Evolutionary conservation across 2,797 vertebrate species (phyloP).

Genomic region (Glossophaga mutica): DNA sequence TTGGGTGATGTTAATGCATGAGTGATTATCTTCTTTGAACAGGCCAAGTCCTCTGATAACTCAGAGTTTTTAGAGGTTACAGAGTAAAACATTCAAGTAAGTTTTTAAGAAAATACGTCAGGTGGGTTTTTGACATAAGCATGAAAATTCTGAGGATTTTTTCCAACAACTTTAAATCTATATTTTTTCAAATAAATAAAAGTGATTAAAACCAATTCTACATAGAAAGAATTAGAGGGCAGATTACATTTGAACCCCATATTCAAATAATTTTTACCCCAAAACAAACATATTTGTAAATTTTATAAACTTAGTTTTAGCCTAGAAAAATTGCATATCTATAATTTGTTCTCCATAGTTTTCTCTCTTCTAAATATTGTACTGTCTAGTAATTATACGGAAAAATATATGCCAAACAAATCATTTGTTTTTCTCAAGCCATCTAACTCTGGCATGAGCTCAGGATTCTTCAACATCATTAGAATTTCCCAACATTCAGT

Average conservation of each 20-base stretch:
- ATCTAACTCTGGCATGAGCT: conserved; percentile 54
- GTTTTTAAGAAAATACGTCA: conserved; percentile 47
- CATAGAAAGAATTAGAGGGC: background rate
- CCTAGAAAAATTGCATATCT: conserved; percentile 41
- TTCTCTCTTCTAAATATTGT: conserved; percentile 33
- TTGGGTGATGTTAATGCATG: background rate
- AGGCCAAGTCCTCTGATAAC: conserved; percentile 60
- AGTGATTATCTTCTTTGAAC: conserved; percentile 51
- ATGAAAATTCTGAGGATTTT: conserved; percentile 6
- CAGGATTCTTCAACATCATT: conserved; percentile 49
- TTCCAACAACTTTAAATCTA: background rate
- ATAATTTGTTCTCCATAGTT: background rate
- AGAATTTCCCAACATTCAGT: conserved; percentile 69
- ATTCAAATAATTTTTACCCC: conserved; percentile 36
- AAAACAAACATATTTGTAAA: background rate
- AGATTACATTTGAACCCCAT: conserved; percentile 24
- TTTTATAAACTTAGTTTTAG: conserved; percentile 44
- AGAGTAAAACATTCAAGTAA: conserved; percentile 62
- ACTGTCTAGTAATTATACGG: conserved; percentile 54
- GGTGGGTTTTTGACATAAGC: background rate
- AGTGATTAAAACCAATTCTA: background rate
- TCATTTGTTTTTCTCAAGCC: background rate
- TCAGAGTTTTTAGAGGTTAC: conserved; percentile 72
- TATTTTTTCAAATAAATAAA: conserved; percentile 26
- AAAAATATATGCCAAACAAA: conserved; percentile 45